phyloP scores from a whole-genome alignment of 37 sponge, comb jelly and placozoan genomes.

The Agelas oroides region DNA sequence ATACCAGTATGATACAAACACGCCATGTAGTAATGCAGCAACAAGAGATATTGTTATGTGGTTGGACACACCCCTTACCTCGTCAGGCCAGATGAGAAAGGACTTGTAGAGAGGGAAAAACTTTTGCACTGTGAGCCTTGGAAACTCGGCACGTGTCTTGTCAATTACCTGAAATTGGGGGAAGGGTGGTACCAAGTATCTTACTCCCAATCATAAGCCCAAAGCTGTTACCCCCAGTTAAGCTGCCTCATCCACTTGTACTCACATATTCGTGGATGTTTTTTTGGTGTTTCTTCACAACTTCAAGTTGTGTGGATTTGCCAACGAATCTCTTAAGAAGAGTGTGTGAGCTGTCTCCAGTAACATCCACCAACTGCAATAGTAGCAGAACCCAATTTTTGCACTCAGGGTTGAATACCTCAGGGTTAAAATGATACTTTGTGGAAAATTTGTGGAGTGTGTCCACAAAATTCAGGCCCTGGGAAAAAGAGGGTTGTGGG shows the following conservation, averaged over 20 bases:
- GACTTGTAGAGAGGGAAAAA: conserved; percentile 59
- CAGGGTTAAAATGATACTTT: neutral
- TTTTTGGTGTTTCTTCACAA: conserved; percentile 19
- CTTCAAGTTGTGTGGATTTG: too few relatives aligned
- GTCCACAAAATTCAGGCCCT: conserved; percentile 69
- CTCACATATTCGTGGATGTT: conserved; percentile 24
- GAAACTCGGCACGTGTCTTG: conserved; percentile 23
- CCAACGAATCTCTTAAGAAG: neutral
- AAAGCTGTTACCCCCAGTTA: too few relatives aligned
- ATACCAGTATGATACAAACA: too few relatives aligned
- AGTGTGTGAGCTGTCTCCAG: conserved; percentile 10
- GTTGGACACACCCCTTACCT: conserved; percentile 8
- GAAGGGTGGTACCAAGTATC: too few relatives aligned
- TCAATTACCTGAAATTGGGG: conserved; percentile 20
- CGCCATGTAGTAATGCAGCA: too few relatives aligned
- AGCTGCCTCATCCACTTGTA: too few relatives aligned
- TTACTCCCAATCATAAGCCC: too few relatives aligned
- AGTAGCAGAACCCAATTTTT: conserved; percentile 46
- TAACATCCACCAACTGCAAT: conserved; percentile 47
- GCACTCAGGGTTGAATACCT: conserved; percentile 20
- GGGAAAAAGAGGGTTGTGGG: too few relatives aligned
- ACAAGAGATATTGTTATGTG: too few relatives aligned
- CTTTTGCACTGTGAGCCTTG: conserved; percentile 25
- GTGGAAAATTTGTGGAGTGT: conserved; percentile 7
- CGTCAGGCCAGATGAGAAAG: conserved; percentile 44